Percentiles rank a stretch among this genome's conserved stretches.
Conservation (phyloP, 2,113 vertebrate genomes). For the Gymnocephalus cernua region DNA sequence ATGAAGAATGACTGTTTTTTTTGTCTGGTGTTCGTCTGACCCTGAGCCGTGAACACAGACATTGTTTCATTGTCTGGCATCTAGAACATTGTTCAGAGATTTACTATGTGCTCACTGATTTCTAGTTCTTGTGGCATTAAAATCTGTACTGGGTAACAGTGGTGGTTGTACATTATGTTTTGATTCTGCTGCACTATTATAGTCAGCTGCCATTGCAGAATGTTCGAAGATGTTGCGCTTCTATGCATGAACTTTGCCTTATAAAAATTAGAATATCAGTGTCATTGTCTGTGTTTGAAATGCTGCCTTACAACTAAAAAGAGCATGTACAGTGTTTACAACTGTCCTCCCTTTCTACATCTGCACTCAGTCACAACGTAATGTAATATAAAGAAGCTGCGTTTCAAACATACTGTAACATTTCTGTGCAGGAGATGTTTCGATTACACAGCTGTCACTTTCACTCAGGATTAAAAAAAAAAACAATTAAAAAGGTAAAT, state of each 20-base stretch:
- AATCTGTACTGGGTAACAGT: not conserved
- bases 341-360: not conserved
- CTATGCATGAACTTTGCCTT: not conserved
- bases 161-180: not conserved
- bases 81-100: not conserved
- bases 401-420: not conserved
- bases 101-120: not conserved
- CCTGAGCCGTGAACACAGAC: constrained; percentile 6
- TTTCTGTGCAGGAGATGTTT: constrained; percentile 39
- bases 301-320: not conserved
- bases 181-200: not conserved
- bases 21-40: constrained; percentile 45
- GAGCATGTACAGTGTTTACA: not conserved
- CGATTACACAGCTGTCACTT: constrained; percentile 59
- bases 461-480: constrained; percentile 52
- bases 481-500: constrained; percentile 56
- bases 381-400: constrained; percentile 3
- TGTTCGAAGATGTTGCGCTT: not conserved
- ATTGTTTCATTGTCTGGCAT: not conserved
- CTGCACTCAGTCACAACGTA: not conserved
- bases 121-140: not conserved
- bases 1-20: constrained; percentile 40
- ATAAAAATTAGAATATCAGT: not conserved
- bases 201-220: not conserved
- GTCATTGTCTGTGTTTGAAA: not conserved